Evolutionary conservation across 2,888 invertebrate genomes (phyloP).

Genomic region (Habroteleia sp.): DNA sequence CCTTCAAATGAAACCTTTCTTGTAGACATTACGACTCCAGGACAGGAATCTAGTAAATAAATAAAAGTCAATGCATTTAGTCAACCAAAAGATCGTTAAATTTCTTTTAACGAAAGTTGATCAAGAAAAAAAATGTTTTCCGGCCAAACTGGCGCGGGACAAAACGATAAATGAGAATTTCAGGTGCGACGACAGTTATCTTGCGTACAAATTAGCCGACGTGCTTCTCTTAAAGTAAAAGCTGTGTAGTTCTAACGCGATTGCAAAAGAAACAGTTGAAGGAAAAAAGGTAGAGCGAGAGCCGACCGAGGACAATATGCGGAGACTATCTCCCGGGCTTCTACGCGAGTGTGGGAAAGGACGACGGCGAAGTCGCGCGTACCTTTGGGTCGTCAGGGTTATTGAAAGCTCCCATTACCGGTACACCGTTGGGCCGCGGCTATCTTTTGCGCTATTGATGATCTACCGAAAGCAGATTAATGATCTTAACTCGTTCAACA

Average conservation of each 20-base stretch:
- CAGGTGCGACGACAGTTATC: conserved; percentile 70
- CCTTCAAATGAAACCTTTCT: no score
- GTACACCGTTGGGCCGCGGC: conserved; percentile 75
- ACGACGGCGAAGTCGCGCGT: conserved; percentile 66
- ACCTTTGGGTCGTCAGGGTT: conserved; percentile 72
- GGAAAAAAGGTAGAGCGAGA: conserved; percentile 30
- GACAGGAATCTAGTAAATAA: no score
- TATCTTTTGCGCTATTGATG: conserved; percentile 81
- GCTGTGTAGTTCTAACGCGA: conserved; percentile 75
- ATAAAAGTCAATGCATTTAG: no score
- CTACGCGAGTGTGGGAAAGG: conserved; percentile 73
- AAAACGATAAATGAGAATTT: conserved; percentile 53
- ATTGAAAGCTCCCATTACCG: conserved; percentile 80
- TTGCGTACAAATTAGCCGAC: conserved; percentile 77
- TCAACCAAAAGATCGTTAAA: no score
- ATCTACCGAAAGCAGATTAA: conserved; percentile 79
- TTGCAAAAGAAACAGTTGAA: conserved; percentile 64
- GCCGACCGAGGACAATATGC: conserved; percentile 60
- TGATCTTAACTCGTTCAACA: conserved; percentile 76
- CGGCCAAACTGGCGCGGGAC: conserved; percentile 12
- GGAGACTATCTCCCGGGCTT: conserved; percentile 60
- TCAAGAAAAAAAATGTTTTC: conserved; percentile 14
- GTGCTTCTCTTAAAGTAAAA: conserved; percentile 78
- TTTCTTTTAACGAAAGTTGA: no score
- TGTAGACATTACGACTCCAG: no score